phyloP scores from a whole-genome alignment of 2,888 invertebrate genomes.

The Saturnia pavonia region DNA sequence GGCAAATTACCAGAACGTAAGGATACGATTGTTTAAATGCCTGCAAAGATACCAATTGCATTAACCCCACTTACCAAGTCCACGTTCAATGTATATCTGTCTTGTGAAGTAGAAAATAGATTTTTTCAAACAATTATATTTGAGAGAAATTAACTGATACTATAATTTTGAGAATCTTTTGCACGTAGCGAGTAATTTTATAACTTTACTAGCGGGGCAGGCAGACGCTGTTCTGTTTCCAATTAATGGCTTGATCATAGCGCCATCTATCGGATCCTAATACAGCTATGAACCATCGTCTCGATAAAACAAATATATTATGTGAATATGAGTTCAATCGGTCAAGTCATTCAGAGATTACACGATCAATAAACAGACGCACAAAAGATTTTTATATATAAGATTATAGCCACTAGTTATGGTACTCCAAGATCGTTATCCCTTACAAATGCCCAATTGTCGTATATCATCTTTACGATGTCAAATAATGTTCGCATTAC shows the following conservation, averaged over 20 bases:
- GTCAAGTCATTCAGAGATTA: too few relatives aligned
- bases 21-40: slow-evolving; percentile 1
- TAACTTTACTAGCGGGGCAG: neutral
- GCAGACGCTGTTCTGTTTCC: too few relatives aligned
- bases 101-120: neutral
- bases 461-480: slow-evolving; percentile 17
- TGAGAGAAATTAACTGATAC: neutral
- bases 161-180: neutral
- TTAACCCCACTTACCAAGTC: slow-evolving; percentile 4
- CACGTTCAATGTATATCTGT: slow-evolving; percentile 1
- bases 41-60: neutral
- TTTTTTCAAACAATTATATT: neutral
- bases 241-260: too few relatives aligned
- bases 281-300: too few relatives aligned
- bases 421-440: neutral
- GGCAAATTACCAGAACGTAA: slow-evolving; percentile 5
- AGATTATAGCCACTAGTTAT: neutral
- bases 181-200: neutral
- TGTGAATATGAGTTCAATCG: too few relatives aligned
- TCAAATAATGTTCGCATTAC: slow-evolving; percentile 18
- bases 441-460: slow-evolving; percentile 10
- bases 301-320: too few relatives aligned
- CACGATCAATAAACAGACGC: neutral
- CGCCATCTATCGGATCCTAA: too few relatives aligned
- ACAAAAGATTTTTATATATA: neutral